These are phyloP conservation scores for Esperia sulphurella DNA, from an alignment of 2,888 invertebrate genomes.

Conservation along the genomic window DNA sequence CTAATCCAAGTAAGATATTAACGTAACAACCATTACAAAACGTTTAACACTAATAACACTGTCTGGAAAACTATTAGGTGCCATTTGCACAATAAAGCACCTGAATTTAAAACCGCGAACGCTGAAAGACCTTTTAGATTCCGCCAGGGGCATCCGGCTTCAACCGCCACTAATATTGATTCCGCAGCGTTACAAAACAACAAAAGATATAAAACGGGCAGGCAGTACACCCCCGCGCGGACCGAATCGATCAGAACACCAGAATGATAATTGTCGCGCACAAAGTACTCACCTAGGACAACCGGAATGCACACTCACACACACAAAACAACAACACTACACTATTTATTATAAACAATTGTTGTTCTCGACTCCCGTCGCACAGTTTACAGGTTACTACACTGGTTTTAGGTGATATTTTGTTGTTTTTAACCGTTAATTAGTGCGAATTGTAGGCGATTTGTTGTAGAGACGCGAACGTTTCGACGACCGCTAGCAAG, in stretches of 20 bases:
- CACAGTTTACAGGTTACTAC: constrained; percentile 30
- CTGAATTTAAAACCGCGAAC: constrained; percentile 24
- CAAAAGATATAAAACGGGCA: constrained; percentile 76
- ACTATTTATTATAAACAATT: constrained; percentile 44
- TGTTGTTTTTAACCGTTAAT: constrained; percentile 59
- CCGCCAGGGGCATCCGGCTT: constrained; percentile 25
- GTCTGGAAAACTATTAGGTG: too few relatives aligned
- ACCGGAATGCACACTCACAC: constrained; percentile 68
- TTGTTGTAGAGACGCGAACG: constrained; percentile 71
- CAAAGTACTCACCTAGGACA: constrained; percentile 75
- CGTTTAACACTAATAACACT: too few relatives aligned
- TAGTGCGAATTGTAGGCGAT: constrained; percentile 71
- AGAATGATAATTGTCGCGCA: constrained; percentile 78
- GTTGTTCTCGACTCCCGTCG: constrained; percentile 15
- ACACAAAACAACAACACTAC: constrained; percentile 58
- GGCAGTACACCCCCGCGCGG: constrained; percentile 69
- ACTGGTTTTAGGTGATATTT: constrained; percentile 42
- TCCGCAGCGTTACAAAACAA: constrained; percentile 72
- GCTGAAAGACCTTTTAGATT: background rate
- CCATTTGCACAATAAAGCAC: too few relatives aligned
- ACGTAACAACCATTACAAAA: too few relatives aligned
- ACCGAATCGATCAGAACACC: constrained; percentile 63
- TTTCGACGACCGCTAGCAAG: constrained; percentile 73
- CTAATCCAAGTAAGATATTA: too few relatives aligned
- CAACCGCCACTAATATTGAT: constrained; percentile 73